A percentile compares a stretch with the other conserved stretches of the same genome.
These are phyloP conservation scores for Botrylloides violaceus DNA, from an alignment of 23 tunicate species.

Conservation along the genomic window DNA sequence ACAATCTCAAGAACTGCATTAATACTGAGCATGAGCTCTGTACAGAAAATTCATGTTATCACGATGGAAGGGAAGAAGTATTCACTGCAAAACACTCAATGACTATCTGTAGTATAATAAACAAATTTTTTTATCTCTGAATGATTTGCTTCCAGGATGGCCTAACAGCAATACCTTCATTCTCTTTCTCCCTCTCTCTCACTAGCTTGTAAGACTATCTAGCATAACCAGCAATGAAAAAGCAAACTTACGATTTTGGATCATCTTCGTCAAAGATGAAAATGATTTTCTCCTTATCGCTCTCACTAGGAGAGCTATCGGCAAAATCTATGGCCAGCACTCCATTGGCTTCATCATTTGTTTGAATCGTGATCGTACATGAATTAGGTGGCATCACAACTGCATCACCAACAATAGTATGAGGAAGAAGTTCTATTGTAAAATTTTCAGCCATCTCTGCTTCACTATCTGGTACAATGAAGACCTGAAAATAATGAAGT, in stretches of 20 bases:
- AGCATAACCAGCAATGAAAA: not conserved
- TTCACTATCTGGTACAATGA: constrained; percentile 35
- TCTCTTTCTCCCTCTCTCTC: too few species aligned
- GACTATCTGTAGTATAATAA: too few species aligned
- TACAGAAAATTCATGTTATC: too few species aligned
- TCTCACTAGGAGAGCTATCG: not conserved
- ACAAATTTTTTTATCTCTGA: too few species aligned
- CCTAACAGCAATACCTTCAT: too few species aligned
- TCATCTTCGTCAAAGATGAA: constrained; percentile 47
- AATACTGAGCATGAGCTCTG: too few species aligned
- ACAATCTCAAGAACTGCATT: too few species aligned
- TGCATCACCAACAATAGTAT: constrained; percentile 40
- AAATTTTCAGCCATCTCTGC: constrained; percentile 77
- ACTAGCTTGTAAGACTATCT: too few species aligned
- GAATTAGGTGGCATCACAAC: constrained; percentile 35
- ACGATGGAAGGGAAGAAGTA: too few species aligned
- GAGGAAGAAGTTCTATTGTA: constrained; percentile 31
- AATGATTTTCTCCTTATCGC: constrained; percentile 10
- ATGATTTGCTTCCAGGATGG: too few species aligned
- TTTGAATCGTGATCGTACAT: constrained; percentile 61
- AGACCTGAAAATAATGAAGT: constrained; percentile 36
- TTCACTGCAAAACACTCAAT: too few species aligned
- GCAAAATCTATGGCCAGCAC: constrained; percentile 48
- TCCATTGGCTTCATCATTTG: constrained; percentile 73
- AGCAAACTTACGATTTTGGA: constrained; percentile 14